phyloP scores from a whole-genome alignment of 2,797 vertebrate genomes.

The Catostomus latipinnis region DNA sequence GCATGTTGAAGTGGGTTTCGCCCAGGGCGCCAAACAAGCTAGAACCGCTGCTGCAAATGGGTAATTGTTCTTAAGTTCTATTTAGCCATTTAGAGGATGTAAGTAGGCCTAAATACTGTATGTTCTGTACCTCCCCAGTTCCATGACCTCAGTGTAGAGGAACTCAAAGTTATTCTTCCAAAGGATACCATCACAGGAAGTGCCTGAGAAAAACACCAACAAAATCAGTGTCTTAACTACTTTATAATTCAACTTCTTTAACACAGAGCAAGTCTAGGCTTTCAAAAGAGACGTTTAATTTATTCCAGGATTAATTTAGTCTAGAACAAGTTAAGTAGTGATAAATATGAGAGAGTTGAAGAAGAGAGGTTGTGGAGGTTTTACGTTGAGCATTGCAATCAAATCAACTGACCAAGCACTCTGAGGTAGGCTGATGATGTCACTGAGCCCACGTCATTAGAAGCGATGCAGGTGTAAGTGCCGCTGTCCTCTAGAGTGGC shows the following conservation, averaged over 20 bases:
- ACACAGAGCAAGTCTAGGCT: no score
- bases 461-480: constrained; percentile 90
- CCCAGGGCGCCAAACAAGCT: no score
- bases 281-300: no score
- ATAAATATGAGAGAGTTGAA: neutral
- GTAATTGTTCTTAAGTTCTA: neutral
- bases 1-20: no score
- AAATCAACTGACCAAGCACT: constrained; percentile 85
- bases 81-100: neutral
- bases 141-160: constrained; percentile 91
- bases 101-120: no score
- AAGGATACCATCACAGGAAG: constrained; percentile 89
- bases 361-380: neutral
- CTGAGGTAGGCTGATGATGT: constrained; percentile 88
- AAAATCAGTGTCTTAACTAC: neutral
- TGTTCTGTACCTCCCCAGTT: constrained; percentile 89
- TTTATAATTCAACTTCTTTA: no score
- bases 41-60: no score
- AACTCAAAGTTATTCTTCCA: constrained; percentile 97
- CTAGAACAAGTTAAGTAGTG: neutral
- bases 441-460: constrained; percentile 90
- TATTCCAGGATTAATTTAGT: no score
- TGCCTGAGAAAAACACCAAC: constrained; percentile 72
- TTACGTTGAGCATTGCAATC: neutral
- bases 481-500: constrained; percentile 90